Base-by-base conservation (phyloP, 2,113 vertebrate genomes). In the Brachionichthys hirsutus region DNA sequence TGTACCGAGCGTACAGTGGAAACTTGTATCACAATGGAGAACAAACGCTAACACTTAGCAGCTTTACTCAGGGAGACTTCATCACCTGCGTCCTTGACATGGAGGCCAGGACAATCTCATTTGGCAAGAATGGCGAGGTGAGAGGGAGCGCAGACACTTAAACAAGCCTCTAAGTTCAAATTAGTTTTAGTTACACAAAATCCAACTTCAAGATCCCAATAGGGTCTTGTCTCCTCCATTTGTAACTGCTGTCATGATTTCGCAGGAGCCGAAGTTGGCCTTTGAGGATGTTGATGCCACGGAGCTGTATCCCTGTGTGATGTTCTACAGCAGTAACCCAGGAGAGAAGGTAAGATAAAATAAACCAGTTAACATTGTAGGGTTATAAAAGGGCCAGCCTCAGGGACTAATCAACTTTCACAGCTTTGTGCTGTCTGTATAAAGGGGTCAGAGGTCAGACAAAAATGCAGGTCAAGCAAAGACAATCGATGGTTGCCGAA, bases 311-410 rank as follows among this genome's bases (percentile, higher is more conserved):
- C 92, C 92, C 44, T 93, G 92, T 50, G 92, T 93, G 70, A 90
- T 93, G 80, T 93, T 93, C 78, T 93, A 93, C 73, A 93, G 92
- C 88, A 93, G 92, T 18, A 93, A 93, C 73, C 92, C 92, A 17
- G 92, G 92, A 75, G 92, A 93, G 65, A 93, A 93, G 89, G 92
- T 92, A n/a, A 14, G 44, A 48, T 7, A 9, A 42, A 14, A 42
- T 15, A 12, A 42, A 42, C 12, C 24, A 30, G 3, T 4, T 30
- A 30, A 30, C 24, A 30, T 30, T 30, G 24, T 30, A 6, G 3
- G 24, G 3, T 4, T 30, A 30, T 6, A 4, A 30, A 30, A 6
- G 24, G 6, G 24, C 24, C 24, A 30, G 24, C 24, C 24, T 6
- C 3, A 30, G 24, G 24, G 6, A 30, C 24, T 30, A 30, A 30